Percentiles rank a stretch among this genome's conserved stretches.
These are phyloP conservation scores for Gallinago nigripennis DNA, from an alignment of 2,797 vertebrate species.

Conservation along the genomic window DNA sequence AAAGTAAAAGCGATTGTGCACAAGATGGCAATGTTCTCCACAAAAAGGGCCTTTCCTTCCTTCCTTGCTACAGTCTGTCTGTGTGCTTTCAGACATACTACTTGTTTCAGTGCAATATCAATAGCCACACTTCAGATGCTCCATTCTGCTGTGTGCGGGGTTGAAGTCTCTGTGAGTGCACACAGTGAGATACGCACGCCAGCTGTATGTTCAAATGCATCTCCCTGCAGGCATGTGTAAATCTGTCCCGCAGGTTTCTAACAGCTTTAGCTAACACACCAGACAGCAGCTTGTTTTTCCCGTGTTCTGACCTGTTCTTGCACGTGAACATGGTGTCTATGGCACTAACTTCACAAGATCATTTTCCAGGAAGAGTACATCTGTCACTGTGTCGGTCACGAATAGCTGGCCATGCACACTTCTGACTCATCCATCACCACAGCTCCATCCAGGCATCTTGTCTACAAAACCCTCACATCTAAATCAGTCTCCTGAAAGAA, in stretches of 20 bases:
- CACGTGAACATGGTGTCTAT: neutral
- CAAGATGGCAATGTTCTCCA: constrained; percentile 68
- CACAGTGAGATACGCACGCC: neutral
- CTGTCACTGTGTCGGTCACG: neutral
- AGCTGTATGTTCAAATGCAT: neutral
- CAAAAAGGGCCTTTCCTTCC: neutral
- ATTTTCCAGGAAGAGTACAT: neutral
- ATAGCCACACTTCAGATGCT: neutral
- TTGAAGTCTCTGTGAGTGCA: neutral
- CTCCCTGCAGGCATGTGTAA: neutral
- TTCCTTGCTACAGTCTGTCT: neutral
- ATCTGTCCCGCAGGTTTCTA: neutral
- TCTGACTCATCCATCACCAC: neutral
- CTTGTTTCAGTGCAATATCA: neutral
- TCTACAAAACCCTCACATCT: neutral
- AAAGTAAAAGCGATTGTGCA: constrained; percentile 4
- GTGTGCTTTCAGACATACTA: neutral
- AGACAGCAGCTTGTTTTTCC: neutral
- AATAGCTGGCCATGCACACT: neutral
- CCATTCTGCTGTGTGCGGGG: neutral
- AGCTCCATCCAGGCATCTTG: neutral
- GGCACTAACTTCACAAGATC: neutral
- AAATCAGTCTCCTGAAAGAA: neutral
- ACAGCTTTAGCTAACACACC: neutral
- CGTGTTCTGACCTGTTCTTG: neutral